Base-by-base conservation (phyloP, 2,888 invertebrate genomes). In the Atherix ibis region DNA sequence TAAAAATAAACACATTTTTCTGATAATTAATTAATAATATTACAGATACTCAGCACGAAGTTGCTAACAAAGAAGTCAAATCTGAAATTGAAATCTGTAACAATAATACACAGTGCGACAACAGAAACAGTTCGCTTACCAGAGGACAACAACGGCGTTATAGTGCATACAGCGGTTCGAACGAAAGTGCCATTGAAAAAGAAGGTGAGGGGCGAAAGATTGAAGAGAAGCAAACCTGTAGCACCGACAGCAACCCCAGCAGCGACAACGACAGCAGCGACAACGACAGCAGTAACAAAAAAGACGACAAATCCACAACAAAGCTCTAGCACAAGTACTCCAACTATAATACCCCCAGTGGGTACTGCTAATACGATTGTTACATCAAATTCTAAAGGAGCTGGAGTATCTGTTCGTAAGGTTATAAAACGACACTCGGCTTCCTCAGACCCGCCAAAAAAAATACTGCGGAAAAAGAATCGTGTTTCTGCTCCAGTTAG, bases 31-130 rank as follows among this genome's bases (percentile, higher is more conserved):
- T n/a, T n/a, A n/a, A n/a, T n/a, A n/a, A 8, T 22, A 41, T 50
- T 52, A 18, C 63, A 85, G 85, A 70, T 82, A 50, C 68, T 78
- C 52, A 82, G 82, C 66, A 81, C 80, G 47, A 76, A 77, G 50
- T 68, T 82, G 50, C 68, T 85, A 51, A 81, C 84, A 50, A 87
- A 85, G 49, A 71, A 74, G 43, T 72, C 76, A 43, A 78, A 79
- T 61, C 70, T 76, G 58, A 84, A 87, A 62, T 68, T 83, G 49
- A 84, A 85, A 62, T 79, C 82, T 14, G 76, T 87, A 46, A 87
- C 87, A 48, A 85, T 87, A 57, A 82, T 87, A 52, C 87, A 87
- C 69, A 84, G 82, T 54, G 82, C 85, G 46, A 81, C 85, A 38
- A 84, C 85, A 39, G 87, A 87, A 65, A 84, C 85, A 43, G 85